Conservation (phyloP, 2,797 vertebrate genomes). For the Orientallactaga sibirica region DNA sequence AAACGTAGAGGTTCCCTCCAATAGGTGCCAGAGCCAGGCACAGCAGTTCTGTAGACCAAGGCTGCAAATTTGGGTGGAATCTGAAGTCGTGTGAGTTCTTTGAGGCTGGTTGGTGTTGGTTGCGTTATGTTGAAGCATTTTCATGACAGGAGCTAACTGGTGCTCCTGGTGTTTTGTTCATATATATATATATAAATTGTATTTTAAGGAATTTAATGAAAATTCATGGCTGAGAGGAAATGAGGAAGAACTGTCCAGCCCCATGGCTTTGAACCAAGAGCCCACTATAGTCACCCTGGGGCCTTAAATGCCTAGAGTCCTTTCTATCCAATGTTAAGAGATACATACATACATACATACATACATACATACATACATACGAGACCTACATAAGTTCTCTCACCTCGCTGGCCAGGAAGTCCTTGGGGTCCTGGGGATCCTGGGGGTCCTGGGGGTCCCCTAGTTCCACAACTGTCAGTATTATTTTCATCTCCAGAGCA, state of each 20-base stretch:
- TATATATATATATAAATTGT: background rate
- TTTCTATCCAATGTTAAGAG: background rate
- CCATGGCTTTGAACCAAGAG: background rate
- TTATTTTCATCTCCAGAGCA: background rate
- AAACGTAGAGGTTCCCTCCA: too few relatives aligned
- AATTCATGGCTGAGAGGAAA: background rate
- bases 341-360: too few relatives aligned
- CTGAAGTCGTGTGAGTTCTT: background rate
- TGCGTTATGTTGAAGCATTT: background rate
- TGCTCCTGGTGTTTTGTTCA: background rate
- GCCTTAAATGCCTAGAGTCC: background rate
- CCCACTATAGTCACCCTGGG: background rate
- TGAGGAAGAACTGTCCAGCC: too few relatives aligned
- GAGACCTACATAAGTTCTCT: background rate
- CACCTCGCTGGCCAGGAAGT: rapidly evolving
- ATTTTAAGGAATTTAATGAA: background rate
- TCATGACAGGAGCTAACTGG: background rate
- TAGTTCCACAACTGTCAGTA: background rate
- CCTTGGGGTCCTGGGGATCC: background rate
- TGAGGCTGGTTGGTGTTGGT: background rate
- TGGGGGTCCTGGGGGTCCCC: background rate
- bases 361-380: too few relatives aligned
- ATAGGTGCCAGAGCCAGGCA: background rate
- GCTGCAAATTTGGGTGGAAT: background rate
- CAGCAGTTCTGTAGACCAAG: background rate